Evolutionary conservation across 1,140 invertebrate genomes (phyloP).

Genomic region (Anastrepha obliqua): DNA sequence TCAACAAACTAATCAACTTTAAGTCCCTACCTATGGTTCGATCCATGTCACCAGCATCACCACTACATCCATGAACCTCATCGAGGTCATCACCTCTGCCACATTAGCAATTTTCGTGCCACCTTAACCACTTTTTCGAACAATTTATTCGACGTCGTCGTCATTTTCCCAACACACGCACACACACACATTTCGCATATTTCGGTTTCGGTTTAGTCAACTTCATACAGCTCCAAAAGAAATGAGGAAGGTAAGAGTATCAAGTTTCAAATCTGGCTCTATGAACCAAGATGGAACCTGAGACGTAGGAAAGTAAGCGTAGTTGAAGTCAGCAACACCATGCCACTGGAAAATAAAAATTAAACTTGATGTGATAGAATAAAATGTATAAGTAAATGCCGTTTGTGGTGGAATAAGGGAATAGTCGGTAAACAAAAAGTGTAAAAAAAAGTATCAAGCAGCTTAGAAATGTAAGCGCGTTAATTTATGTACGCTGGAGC

Average conservation of each 20-base stretch:
- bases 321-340: constrained; percentile 59
- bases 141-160: neutral
- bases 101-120: neutral
- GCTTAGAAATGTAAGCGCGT: neutral
- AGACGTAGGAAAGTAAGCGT: neutral
- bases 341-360: constrained; percentile 69
- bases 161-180: neutral
- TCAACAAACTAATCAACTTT: neutral
- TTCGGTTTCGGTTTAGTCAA: constrained; percentile 50
- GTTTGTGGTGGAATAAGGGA: neutral
- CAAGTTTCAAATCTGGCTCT: neutral
- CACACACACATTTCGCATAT: neutral
- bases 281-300: neutral
- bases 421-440: neutral
- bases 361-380: neutral
- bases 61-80: neutral
- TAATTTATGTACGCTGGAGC: constrained; percentile 10
- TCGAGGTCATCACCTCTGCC: neutral
- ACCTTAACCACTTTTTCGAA: neutral
- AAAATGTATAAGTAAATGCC: neutral
- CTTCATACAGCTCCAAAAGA: constrained; percentile 38
- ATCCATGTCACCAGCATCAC: neutral
- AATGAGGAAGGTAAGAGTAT: neutral
- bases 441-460: constrained; percentile 5
- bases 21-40: neutral